Conservation (phyloP, 2,888 invertebrate species). For the Brachylomia viminalis region DNA sequence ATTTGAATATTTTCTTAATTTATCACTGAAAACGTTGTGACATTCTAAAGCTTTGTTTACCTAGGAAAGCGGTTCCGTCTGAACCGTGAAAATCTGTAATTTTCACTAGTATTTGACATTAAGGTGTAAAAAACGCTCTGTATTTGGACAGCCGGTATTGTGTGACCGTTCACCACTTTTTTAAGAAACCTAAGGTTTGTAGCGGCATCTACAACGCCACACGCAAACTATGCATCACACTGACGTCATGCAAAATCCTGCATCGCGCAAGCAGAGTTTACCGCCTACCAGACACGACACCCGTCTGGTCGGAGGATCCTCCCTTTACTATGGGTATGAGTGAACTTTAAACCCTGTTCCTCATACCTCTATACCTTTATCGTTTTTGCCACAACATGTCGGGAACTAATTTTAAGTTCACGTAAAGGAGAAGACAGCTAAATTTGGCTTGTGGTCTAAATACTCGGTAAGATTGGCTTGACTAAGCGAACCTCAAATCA, state of each 20-base stretch:
- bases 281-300: too few species aligned
- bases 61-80: not conserved
- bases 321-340: too few species aligned
- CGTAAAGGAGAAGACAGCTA: not conserved
- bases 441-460: not conserved
- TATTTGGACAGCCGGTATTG: not conserved
- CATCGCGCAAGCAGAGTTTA: too few species aligned
- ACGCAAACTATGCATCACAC: too few species aligned
- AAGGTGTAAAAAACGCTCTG: not conserved
- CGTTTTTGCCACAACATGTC: not conserved
- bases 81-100: not conserved
- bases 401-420: not conserved
- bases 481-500: slow-evolving; percentile 4
- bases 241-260: too few species aligned
- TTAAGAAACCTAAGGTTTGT: not conserved
- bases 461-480: not conserved
- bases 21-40: not conserved
- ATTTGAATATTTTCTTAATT: slow-evolving; percentile 26
- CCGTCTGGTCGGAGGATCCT: too few species aligned
- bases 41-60: not conserved
- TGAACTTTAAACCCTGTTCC: too few species aligned
- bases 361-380: too few species aligned
- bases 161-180: not conserved
- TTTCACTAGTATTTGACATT: not conserved
- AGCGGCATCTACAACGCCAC: too few species aligned